Conservation (phyloP, 2,797 vertebrate species). For the Liparis tanakae region DNA sequence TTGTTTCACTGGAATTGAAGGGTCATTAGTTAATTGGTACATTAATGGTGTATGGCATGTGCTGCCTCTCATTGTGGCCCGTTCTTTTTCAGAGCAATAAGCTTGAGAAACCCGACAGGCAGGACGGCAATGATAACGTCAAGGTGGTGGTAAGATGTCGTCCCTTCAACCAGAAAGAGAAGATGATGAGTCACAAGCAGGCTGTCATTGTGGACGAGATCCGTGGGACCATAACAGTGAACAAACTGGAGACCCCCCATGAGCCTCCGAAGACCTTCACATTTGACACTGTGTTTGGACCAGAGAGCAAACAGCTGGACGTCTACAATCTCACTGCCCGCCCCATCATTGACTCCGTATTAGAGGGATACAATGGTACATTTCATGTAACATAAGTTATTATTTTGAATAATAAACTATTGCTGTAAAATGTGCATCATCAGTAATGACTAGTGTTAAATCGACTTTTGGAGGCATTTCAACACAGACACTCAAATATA, state of each 20-base stretch:
- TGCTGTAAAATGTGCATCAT: background rate
- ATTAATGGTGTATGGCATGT: background rate
- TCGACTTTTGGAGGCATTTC: background rate
- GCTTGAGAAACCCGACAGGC: conserved; percentile 86
- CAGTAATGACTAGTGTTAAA: background rate
- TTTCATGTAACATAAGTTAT: background rate
- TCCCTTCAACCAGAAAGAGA: conserved; percentile 95
- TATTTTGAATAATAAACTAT: background rate
- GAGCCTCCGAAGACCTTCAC: conserved; percentile 99
- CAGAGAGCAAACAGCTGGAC: conserved; percentile 97
- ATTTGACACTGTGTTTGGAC: conserved; percentile 97
- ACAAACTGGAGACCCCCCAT: conserved; percentile 91
- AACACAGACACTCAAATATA: background rate
- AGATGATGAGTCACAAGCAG: conserved; percentile 88
- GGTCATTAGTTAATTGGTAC: background rate
- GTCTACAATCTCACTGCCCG: conserved; percentile 98
- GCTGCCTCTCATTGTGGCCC: background rate
- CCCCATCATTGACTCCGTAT: conserved; percentile 95
- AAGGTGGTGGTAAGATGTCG: conserved; percentile 98
- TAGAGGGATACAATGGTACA: conserved; percentile 98
- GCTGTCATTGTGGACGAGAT: conserved; percentile 95
- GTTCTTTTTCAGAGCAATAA: conserved; percentile 84
- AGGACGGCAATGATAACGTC: conserved; percentile 93
- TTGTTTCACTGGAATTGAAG: background rate
- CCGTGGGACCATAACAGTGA: conserved; percentile 95